Evolutionary conservation across 2,888 invertebrate genomes (phyloP), one percentile per base, ranked within the genome.

Genomic region (Acleris literana): DNA sequence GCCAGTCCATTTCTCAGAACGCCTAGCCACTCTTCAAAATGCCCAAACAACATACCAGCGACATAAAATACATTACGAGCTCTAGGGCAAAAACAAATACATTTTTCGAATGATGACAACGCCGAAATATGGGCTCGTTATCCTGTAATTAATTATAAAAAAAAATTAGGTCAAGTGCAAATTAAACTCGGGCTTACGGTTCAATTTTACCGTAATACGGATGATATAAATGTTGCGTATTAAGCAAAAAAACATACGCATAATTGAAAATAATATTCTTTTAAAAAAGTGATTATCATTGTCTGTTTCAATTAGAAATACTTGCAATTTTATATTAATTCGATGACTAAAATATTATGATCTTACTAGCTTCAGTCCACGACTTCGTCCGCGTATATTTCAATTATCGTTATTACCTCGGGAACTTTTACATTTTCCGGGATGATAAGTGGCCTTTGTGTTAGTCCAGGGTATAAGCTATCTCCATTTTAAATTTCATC

Each of bases 1-100:
- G 3, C 33, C 9, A 9, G 33, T 33, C 33, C 33, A 33, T 33
- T 33, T 33, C 33, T 7, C 29, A 13, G 13, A 11, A 11, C 13
- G 13, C 39, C 39, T 39, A 13, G 39, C 13, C 39, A 39, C 39
- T 39, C 5, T 39, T 39, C 39, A 13, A 4, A 39, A 39, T 39
- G 39, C 39, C 39, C 13, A 13, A 13, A 39, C 13, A 13, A 13
- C 1, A 13, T 39, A 39, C 39, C 39, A 3, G 39, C 4, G 13
- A 4, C 39, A 13, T 81, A 62, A 56, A 61, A 66, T 46, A 33
- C 39, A 13, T 44, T 25, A 39, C 53, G 33, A 13, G 33, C 80
- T 80, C 78, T 9, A 33, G 33, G 69, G 73, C 44, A 78, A 79
- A 84, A 83, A 85, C 82, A 82, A 81, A 75, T 78, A 81, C 74